phyloP scores from a whole-genome alignment of 2,113 vertebrate genomes.

The Vicugna pacos region DNA sequence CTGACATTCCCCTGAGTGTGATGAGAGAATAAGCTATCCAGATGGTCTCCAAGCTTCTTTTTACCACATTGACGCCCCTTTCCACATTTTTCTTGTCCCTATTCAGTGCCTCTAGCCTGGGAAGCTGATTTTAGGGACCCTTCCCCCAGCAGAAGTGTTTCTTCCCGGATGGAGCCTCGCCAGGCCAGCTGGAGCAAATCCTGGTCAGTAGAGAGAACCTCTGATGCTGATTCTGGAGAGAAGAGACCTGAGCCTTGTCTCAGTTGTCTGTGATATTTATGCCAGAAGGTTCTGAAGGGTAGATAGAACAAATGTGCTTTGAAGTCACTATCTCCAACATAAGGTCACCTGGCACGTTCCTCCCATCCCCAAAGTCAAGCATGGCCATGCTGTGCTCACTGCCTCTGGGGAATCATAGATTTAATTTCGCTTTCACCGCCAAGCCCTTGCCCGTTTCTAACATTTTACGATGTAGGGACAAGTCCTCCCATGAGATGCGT shows the following conservation, averaged over 20 bases:
- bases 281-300: background rate
- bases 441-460: background rate
- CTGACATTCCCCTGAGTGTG: background rate
- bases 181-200: background rate
- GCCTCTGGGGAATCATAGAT: background rate
- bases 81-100: background rate
- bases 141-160: background rate
- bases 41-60: background rate
- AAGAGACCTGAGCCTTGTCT: background rate
- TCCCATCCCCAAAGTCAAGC: constrained; percentile 30
- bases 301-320: background rate
- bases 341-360: background rate
- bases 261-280: background rate
- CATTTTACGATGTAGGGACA: background rate
- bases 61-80: background rate
- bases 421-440: constrained; percentile 44
- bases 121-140: background rate
- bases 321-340: constrained; percentile 15
- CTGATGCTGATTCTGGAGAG: background rate
- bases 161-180: background rate
- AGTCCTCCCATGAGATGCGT: constrained; percentile 61
- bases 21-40: background rate
- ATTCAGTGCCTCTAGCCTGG: background rate
- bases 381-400: background rate
- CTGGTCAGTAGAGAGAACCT: background rate